phyloP scores from a whole-genome alignment of 2,797 vertebrate genomes.

The Sphenodon punctatus region DNA sequence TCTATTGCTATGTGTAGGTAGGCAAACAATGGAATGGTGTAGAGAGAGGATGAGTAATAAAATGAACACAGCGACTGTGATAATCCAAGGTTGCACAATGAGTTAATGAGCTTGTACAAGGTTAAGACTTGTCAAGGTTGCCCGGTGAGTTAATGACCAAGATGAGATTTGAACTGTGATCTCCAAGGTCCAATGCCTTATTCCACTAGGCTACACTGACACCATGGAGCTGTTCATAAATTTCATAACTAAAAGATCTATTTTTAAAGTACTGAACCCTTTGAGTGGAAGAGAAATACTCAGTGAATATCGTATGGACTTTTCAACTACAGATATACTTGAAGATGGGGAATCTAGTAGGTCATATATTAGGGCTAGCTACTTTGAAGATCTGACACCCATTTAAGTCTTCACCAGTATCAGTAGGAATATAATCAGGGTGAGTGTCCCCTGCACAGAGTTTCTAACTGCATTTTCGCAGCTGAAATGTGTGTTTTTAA shows the following conservation, averaged over 20 bases:
- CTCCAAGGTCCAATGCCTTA: no score
- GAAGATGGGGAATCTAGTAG: neutral
- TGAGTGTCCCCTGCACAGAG: neutral
- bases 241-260: neutral
- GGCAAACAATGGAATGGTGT: no score
- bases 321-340: neutral
- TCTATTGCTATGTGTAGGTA: no score
- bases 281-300: neutral
- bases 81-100: no score
- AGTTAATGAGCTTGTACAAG: no score
- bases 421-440: fast-evolving
- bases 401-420: neutral
- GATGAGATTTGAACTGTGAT: no score
- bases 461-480: neutral
- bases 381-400: neutral
- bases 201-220: no score
- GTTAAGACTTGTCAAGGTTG: no score
- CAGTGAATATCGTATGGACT: neutral
- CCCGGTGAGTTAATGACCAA: no score
- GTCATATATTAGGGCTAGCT: neutral
- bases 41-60: no score
- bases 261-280: neutral
- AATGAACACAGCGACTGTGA: no score
- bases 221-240: neutral
- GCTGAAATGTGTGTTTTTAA: neutral